phyloP scores from a whole-genome alignment of 2,888 invertebrate species.

The Pheosia gnoma region DNA sequence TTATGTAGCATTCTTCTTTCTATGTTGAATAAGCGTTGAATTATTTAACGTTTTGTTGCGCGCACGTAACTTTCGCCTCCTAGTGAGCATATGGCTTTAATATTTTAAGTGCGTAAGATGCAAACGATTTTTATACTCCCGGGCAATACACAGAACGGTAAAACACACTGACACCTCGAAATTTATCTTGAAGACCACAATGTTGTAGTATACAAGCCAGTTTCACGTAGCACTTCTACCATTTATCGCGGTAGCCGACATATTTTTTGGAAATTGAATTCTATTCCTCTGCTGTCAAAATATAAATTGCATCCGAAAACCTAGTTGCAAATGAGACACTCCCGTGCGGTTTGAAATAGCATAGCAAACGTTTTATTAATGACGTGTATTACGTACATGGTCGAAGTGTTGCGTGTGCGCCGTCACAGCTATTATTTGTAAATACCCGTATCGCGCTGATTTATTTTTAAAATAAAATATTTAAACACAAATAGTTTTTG shows the following conservation, averaged over 20 bases:
- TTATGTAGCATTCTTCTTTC: neutral
- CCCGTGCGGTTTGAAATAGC: too few relatives aligned
- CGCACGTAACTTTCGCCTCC: neutral
- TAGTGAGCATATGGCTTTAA: neutral
- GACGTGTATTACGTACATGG: neutral
- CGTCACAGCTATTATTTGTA: constrained; percentile 54
- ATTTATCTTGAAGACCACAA: too few relatives aligned
- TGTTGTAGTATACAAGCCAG: neutral
- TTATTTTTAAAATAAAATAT: constrained; percentile 69
- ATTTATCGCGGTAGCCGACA: constrained; percentile 7
- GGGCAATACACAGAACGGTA: too few relatives aligned
- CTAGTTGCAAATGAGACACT: too few relatives aligned
- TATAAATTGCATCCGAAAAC: constrained; percentile 9
- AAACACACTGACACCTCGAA: too few relatives aligned
- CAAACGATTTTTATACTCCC: too few relatives aligned
- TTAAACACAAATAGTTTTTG: constrained; percentile 50
- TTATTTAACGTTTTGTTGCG: too few relatives aligned
- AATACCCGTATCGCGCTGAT: constrained; percentile 75
- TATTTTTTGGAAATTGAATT: neutral
- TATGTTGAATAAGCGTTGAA: too few relatives aligned
- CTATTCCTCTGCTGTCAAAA: neutral
- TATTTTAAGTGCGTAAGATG: too few relatives aligned
- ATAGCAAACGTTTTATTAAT: neutral
- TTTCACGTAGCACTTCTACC: neutral
- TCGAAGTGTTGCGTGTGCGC: constrained; percentile 2